These are phyloP conservation scores for Catharus fuscescens DNA, from an alignment of 2,113 vertebrate genomes.

Conservation along the genomic window DNA sequence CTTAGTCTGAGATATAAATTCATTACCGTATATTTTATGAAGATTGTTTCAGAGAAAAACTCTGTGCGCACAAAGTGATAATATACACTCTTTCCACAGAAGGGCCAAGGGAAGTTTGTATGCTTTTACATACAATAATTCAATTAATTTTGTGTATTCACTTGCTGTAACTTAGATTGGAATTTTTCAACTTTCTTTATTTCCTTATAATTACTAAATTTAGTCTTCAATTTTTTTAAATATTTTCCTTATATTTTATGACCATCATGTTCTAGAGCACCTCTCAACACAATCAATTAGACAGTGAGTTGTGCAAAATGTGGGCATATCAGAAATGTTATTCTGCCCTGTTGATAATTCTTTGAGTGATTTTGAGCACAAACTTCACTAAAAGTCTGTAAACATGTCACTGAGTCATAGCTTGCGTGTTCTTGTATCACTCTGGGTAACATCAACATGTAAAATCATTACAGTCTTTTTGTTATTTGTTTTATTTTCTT, in stretches of 20 bases:
- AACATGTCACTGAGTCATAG: neutral
- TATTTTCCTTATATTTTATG: neutral
- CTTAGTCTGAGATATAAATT: neutral
- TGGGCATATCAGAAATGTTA: neutral
- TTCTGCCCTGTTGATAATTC: neutral
- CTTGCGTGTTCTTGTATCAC: neutral
- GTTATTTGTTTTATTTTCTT: neutral
- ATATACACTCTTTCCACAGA: neutral
- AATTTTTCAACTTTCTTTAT: neutral
- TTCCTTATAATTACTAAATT: neutral
- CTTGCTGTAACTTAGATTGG: neutral
- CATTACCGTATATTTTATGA: neutral
- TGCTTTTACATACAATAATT: neutral
- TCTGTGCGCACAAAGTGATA: neutral
- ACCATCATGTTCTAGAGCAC: neutral
- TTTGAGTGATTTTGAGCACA: neutral
- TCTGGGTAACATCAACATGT: neutral
- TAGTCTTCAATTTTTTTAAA: neutral
- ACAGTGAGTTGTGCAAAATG: neutral
- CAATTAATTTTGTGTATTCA: neutral
- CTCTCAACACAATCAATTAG: neutral
- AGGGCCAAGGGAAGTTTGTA: neutral
- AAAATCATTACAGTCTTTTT: neutral
- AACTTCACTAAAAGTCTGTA: neutral
- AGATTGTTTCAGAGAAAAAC: neutral